Percentiles rank a stretch among this genome's conserved stretches.
These are phyloP conservation scores for Marasmarcha lunaedactyla DNA, from an alignment of 2,888 invertebrate species.

Conservation along the genomic window DNA sequence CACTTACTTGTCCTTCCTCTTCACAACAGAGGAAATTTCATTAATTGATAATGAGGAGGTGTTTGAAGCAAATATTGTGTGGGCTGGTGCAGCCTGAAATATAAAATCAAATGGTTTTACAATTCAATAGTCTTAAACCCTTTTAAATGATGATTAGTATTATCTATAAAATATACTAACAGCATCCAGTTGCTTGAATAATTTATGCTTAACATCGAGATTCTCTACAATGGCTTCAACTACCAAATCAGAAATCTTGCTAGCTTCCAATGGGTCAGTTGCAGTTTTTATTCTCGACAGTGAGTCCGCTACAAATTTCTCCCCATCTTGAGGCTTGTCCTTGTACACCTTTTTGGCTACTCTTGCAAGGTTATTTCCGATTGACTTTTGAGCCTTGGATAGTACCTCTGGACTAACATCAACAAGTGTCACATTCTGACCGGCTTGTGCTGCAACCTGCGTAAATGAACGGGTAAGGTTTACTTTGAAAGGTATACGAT, in stretches of 20 bases:
- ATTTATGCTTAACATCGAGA: slow-evolving; percentile 78
- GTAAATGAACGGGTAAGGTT: slow-evolving; percentile 2
- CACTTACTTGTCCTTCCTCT: slow-evolving; percentile 73
- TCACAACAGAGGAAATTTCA: slow-evolving; percentile 82
- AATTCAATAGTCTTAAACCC: neutral
- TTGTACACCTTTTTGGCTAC: slow-evolving; percentile 84
- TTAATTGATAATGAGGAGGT: slow-evolving; percentile 88
- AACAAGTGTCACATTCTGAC: slow-evolving; percentile 84
- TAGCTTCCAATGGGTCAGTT: slow-evolving; percentile 72
- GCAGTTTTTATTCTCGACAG: slow-evolving; percentile 72
- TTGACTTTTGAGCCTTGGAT: slow-evolving; percentile 77
- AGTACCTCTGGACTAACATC: slow-evolving; percentile 81
- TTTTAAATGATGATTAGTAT: no score
- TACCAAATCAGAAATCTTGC: slow-evolving; percentile 78
- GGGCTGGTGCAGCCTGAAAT: slow-evolving; percentile 73
- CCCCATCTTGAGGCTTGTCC: slow-evolving; percentile 73
- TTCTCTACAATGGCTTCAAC: slow-evolving; percentile 92
- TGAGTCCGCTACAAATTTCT: slow-evolving; percentile 76
- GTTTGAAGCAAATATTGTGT: slow-evolving; percentile 88
- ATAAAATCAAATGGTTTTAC: neutral
- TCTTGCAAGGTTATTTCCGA: slow-evolving; percentile 76
- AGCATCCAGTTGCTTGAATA: slow-evolving; percentile 79
- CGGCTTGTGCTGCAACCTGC: slow-evolving; percentile 88
- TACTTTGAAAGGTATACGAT: neutral
- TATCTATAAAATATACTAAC: no score